A percentile compares a stretch with the other conserved stretches of the same genome.
phyloP scores from a whole-genome alignment of 2,113 vertebrate species.

The Sander lucioperca region DNA sequence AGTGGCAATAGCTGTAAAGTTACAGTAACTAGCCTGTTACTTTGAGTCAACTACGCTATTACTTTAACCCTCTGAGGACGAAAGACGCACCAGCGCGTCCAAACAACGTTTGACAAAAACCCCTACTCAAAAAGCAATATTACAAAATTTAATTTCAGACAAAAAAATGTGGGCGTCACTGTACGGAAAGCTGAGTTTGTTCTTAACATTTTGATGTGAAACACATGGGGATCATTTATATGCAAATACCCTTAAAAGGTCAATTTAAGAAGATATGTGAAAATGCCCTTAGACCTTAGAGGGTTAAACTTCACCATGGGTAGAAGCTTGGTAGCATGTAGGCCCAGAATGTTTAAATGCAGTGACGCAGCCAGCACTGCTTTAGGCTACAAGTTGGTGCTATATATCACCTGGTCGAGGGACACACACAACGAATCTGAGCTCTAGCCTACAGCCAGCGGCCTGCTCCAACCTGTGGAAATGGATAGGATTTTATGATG shows the following conservation, averaged over 20 bases:
- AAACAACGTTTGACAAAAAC: too few relatives aligned
- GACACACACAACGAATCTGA: conserved; percentile 10
- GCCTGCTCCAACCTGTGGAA: conserved; percentile 63
- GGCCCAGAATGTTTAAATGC: conserved; percentile 1
- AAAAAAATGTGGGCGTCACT: too few relatives aligned
- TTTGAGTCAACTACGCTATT: not conserved
- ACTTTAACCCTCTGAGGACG: not conserved
- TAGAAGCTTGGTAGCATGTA: not conserved
- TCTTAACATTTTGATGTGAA: too few relatives aligned
- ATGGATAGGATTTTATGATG: conserved; percentile 6
- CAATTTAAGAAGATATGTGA: too few relatives aligned
- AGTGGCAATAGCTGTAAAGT: not conserved
- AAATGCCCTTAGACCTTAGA: too few relatives aligned
- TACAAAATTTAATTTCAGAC: too few relatives aligned
- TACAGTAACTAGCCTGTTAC: not conserved
- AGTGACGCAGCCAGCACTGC: conserved; percentile 25
- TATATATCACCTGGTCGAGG: conserved; percentile 37
- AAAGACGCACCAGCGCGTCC: too few relatives aligned
- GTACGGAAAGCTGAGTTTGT: too few relatives aligned
- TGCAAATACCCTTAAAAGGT: too few relatives aligned
- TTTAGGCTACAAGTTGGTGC: conserved; percentile 25
- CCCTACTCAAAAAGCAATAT: too few relatives aligned
- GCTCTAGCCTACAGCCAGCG: conserved; percentile 48
- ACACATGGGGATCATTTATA: too few relatives aligned
- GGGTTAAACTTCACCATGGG: not conserved